Evolutionary conservation across 2,797 vertebrate species (phyloP).

Genomic region (Poecilia wingei): DNA sequence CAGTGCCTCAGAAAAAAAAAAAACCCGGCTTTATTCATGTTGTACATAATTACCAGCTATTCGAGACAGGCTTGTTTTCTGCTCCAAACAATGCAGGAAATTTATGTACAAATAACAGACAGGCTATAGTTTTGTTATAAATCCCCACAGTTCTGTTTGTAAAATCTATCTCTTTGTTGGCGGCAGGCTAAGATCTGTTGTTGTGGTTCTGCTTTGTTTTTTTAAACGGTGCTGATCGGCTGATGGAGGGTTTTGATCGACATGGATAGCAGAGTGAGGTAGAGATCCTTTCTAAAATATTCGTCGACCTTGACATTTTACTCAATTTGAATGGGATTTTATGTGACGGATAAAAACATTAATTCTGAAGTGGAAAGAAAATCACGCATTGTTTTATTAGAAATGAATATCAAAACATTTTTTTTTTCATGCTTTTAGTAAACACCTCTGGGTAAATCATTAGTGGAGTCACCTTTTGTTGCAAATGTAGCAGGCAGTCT

Average conservation of each 20-base stretch:
- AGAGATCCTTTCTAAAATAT: neutral
- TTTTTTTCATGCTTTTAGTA: neutral
- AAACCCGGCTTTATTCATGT: slow-evolving; percentile 73
- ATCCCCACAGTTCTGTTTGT: slow-evolving; percentile 44
- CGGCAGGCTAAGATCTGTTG: slow-evolving; percentile 26
- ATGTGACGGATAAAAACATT: neutral
- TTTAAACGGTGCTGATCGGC: slow-evolving; percentile 62
- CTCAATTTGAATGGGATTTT: neutral
- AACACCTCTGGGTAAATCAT: neutral
- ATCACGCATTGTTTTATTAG: neutral
- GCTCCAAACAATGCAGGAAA: slow-evolving; percentile 72
- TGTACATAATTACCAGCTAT: slow-evolving; percentile 79
- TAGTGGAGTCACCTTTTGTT: neutral
- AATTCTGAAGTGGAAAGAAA: neutral
- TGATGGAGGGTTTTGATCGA: slow-evolving; percentile 11
- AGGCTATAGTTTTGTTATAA: slow-evolving; percentile 60
- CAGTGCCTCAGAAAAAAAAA: slow-evolving; percentile 72
- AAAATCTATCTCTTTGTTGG: slow-evolving; percentile 35
- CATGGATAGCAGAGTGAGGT: neutral
- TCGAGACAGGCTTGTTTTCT: slow-evolving; percentile 74
- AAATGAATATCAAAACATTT: neutral
- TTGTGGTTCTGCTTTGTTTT: slow-evolving; percentile 56
- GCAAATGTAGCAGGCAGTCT: neutral
- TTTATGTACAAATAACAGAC: slow-evolving; percentile 72
- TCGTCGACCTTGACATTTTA: neutral